phyloP scores from a whole-genome alignment of 2,113 vertebrate genomes.

The Vidua macroura region DNA sequence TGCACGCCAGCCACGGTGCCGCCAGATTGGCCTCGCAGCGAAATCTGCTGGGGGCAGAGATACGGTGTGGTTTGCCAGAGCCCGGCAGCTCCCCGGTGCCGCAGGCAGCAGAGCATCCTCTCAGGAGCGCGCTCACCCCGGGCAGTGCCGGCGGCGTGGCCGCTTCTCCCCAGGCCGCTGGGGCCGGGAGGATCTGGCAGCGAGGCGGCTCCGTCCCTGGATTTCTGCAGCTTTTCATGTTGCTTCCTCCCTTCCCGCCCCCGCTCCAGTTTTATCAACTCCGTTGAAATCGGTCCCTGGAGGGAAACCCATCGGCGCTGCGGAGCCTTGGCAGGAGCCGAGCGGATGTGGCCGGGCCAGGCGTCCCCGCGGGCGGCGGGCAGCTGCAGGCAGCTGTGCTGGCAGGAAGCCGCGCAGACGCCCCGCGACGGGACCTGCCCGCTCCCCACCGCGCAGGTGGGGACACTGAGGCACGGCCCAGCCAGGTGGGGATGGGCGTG shows the following conservation, averaged over 20 bases:
- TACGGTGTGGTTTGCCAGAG: background rate
- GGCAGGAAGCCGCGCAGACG: background rate
- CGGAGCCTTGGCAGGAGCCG: constrained; percentile 42
- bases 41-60: constrained; percentile 7
- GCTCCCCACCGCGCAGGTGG: background rate
- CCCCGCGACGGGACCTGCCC: background rate
- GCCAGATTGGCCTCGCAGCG: background rate
- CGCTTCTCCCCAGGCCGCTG: background rate
- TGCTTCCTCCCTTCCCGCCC: constrained; percentile 10
- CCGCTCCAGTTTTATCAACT: constrained; percentile 18
- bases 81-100: background rate
- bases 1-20: background rate
- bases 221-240: constrained; percentile 21
- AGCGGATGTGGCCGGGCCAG: constrained; percentile 29
- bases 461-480: constrained; percentile 39
- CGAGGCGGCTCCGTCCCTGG: background rate
- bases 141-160: fast-evolving
- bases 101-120: background rate
- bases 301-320: constrained; percentile 35
- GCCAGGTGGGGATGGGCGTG: background rate
- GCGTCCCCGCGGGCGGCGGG: background rate
- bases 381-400: constrained; percentile 35
- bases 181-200: background rate
- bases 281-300: constrained; percentile 14
- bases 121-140: background rate